Base-by-base conservation (phyloP, 2,113 vertebrate genomes). In the Clarias gariepinus region DNA sequence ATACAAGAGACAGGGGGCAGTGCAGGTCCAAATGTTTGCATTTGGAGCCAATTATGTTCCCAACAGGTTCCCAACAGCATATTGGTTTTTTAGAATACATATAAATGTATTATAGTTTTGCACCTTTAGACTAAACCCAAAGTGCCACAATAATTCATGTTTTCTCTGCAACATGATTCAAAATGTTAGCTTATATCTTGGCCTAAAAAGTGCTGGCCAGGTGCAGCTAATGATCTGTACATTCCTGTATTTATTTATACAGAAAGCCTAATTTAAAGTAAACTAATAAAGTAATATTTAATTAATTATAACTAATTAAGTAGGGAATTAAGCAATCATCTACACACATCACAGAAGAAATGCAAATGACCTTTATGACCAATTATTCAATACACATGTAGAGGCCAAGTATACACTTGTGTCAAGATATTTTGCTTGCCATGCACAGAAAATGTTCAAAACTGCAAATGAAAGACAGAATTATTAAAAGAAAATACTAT, bases 391-490 rank as follows among this genome's bases (percentile, higher is more conserved):
- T 91, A 92, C 95, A 95, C 90, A 91, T 84, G 58, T 88, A 58
- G 87, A 94, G 94, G 95, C 93, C 94, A 93, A 91, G 93, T 93
- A 90, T 92, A 94, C 88, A 88, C 87, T 87, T 36, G 33, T 36
- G 33, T 36, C 33, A 36, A 36, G 33, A 36, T 36, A 36, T 36
- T 36, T 36, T 36, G 73, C 69, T 74, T 64, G 78, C 81, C 58
- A 91, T 83, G 85, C 85, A 81, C 79, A 81, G 86, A 85, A 68
- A 19, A 89, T 55, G 88, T 81, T 87, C 89, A 91, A 83, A 76
- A 85, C 79, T 89, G 90, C 89, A 88, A 91, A 74, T 16, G 85
- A 89, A 93, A 90, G 88, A 94, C 91, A 91, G 63, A 90, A 36
- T 36, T 36, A 36, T 36, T 36, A 36, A 36, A 41, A 41, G 18